Percentiles rank a stretch among this genome's conserved stretches.
These are phyloP conservation scores for Gambusia holbrooki DNA, from an alignment of 2,113 vertebrate genomes.

Conservation along the genomic window DNA sequence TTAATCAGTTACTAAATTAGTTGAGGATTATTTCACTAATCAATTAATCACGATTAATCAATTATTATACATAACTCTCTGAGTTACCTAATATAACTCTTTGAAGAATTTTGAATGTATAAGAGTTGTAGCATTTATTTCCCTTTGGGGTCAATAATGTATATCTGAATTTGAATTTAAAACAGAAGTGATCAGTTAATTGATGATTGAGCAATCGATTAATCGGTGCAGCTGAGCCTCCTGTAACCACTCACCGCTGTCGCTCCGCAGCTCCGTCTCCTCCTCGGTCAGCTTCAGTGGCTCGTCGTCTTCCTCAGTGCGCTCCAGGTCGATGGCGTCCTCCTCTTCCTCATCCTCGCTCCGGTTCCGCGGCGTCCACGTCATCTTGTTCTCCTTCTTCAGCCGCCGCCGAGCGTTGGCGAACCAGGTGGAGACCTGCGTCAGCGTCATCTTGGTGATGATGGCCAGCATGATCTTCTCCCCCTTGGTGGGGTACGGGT, in stretches of 20 bases:
- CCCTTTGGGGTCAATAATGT: too few relatives aligned
- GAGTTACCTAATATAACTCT: too few relatives aligned
- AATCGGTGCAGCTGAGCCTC: background rate
- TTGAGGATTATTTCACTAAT: too few relatives aligned
- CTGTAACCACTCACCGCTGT: conserved; percentile 73
- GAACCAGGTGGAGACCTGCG: conserved; percentile 96
- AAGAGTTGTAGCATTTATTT: too few relatives aligned
- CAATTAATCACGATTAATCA: too few relatives aligned
- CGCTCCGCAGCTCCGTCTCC: conserved; percentile 64
- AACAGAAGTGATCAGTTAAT: background rate
- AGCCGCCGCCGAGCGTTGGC: conserved; percentile 89
- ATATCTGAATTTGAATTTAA: background rate
- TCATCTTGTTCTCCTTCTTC: conserved; percentile 95
- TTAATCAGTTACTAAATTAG: too few relatives aligned
- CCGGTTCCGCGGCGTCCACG: conserved; percentile 86
- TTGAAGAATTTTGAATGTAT: too few relatives aligned
- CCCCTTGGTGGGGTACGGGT: conserved; percentile 96
- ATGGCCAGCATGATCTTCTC: conserved; percentile 99
- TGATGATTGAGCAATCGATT: background rate
- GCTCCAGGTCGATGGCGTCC: conserved; percentile 88
- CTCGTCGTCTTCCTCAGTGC: conserved; percentile 86
- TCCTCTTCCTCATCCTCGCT: conserved; percentile 93
- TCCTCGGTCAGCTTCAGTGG: conserved; percentile 77
- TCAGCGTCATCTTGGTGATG: conserved; percentile 98
- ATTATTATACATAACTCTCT: too few relatives aligned